phyloP scores from a whole-genome alignment of 2,797 vertebrate species.

The Pipistrellus nathusii region DNA sequence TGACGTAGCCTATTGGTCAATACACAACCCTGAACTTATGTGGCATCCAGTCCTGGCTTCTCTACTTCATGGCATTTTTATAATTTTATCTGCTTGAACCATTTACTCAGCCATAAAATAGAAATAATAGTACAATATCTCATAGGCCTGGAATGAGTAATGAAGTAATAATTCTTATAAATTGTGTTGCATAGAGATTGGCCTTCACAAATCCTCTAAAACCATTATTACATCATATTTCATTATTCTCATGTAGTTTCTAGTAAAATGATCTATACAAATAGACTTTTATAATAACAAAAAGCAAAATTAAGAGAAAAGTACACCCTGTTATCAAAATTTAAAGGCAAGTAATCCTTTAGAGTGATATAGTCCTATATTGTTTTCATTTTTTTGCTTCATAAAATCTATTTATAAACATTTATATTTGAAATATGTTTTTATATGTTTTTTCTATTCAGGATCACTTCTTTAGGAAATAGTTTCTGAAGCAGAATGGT shows the following conservation, averaged over 20 bases:
- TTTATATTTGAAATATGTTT: not conserved
- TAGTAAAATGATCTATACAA: not conserved
- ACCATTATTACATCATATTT: not conserved
- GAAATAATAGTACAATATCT: not conserved
- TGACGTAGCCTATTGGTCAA: not conserved
- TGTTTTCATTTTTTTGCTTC: not conserved
- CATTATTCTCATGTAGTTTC: not conserved
- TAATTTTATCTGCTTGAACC: not conserved
- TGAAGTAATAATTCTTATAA: conserved; percentile 30
- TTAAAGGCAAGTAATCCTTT: not conserved
- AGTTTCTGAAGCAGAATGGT: not conserved
- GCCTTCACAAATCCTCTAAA: conserved; percentile 1
- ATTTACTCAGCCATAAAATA: not conserved
- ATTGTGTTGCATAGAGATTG: not conserved
- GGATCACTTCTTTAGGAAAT: not conserved
- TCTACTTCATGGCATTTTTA: not conserved
- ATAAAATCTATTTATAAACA: not conserved
- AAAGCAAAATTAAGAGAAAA: conserved; percentile 34
- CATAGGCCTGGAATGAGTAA: not conserved
- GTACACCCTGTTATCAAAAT: not conserved
- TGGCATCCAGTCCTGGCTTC: not conserved
- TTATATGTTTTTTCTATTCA: not conserved
- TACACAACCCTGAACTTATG: not conserved
- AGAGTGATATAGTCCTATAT: not conserved
- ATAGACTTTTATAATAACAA: not conserved